Evolutionary conservation across 2,888 invertebrate genomes (phyloP), one percentile per base, ranked within the genome.

Genomic region (Erebia palarica): DNA sequence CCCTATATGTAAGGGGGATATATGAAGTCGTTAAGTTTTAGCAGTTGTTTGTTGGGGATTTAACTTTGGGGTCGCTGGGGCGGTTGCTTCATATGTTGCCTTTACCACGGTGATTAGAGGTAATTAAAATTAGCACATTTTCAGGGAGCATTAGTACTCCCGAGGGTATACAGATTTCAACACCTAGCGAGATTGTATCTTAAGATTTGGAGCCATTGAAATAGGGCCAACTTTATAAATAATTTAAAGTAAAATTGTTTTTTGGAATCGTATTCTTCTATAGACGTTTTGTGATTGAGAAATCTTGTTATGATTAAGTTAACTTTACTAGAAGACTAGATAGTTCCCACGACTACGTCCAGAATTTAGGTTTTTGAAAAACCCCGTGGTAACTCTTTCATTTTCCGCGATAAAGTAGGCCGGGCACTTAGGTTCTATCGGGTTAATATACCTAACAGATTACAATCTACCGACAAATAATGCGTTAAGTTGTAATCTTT

Each of bases 21-120:
- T 88, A 90, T 89, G 88, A 87, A 88, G 88, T 89, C 86, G 90
- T 92, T 90, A 90, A 86, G 86, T 89, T 89, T 88, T 85, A 86
- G 86, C 86, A 87, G 86, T 85, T 87, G 82, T 88, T 88, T 86
- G 87, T 85, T 82, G 82, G 80, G 82, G 83, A 84, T 86, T 85
- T 82, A 77, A 82, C 80, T 84, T 84, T 81, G 80, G 81, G 82
- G 82, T 80, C 60, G 68, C 60, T 81, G 79, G 73, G 78, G 76
- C 71, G 67, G 68, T 79, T 73, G 47, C 80, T 69, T 70, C 72
- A 74, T 77, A 73, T 75, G 76, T 74, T 70, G 72, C 70, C 78
- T 77, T 84, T 84, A 84, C 84, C 86, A 86, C 81, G 83, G 86
- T 75, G 68, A 75, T 75, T 71, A 66, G 66, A 66, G 87, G 86